Conservation (phyloP, 2,888 invertebrate genomes). For the Catocala fraxini region DNA sequence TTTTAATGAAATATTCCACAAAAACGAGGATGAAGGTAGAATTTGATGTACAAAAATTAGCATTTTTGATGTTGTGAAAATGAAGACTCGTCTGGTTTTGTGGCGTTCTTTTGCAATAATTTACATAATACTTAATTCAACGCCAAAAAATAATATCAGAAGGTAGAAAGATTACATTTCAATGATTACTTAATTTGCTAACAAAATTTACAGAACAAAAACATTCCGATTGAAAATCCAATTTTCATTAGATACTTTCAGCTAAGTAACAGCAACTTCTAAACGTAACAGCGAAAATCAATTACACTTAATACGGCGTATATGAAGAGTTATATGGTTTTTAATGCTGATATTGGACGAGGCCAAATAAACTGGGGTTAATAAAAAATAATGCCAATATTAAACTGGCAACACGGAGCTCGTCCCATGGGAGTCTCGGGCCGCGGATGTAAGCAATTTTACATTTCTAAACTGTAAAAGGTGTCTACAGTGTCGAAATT, state of each 20-base stretch:
- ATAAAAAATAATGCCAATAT: constrained; percentile 75
- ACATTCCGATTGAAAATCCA: not conserved
- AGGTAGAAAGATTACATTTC: not conserved
- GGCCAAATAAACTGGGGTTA: constrained; percentile 58
- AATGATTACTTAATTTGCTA: constrained; percentile 1
- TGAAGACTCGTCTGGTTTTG: constrained; percentile 56
- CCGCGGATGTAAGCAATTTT: constrained; percentile 59
- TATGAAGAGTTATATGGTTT: constrained; percentile 44
- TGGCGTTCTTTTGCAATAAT: constrained; percentile 47
- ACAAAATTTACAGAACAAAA: not conserved
- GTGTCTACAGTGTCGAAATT: constrained; percentile 35
- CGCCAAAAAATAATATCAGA: constrained; percentile 12
- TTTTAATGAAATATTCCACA: constrained; percentile 82
- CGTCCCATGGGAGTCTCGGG: constrained; percentile 58
- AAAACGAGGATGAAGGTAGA: constrained; percentile 67
- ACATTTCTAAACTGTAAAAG: constrained; percentile 44
- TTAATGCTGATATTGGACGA: constrained; percentile 55
- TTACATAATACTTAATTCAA: constrained; percentile 51
- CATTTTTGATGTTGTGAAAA: constrained; percentile 77
- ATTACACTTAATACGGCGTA: constrained; percentile 45
- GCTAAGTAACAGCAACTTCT: not conserved
- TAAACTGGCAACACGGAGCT: constrained; percentile 61
- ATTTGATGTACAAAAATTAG: constrained; percentile 76
- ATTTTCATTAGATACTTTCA: not conserved
- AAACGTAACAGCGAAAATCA: constrained; percentile 32